Evolutionary conservation across 2,797 vertebrate species (phyloP).

Genomic region (Cirrhinus mrigala): DNA sequence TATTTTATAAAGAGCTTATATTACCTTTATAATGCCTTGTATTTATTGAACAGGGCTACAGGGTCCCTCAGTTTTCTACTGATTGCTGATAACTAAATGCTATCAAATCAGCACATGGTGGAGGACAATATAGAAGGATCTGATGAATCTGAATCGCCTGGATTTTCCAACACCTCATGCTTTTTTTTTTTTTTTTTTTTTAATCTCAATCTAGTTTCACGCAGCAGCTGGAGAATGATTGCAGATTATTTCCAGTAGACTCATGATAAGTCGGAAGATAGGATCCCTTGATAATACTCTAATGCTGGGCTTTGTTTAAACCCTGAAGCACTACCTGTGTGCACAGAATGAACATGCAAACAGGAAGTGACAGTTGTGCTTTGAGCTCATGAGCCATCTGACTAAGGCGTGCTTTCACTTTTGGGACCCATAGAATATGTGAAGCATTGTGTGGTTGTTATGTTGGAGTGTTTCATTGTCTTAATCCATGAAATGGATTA

Average conservation of each 20-base stretch:
- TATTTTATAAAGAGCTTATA: background rate
- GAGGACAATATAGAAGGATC: slow-evolving; percentile 62
- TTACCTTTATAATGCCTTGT: background rate
- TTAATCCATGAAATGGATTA: slow-evolving; percentile 1
- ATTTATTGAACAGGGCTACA: background rate
- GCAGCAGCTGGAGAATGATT: slow-evolving; percentile 1
- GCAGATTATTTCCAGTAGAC: slow-evolving; percentile 2
- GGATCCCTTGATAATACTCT: slow-evolving; percentile 1
- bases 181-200: background rate
- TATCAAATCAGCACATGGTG: slow-evolving; percentile 59
- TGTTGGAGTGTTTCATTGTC: background rate
- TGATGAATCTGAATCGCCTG: background rate
- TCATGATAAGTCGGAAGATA: slow-evolving; percentile 3
- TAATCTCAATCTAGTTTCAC: slow-evolving; percentile 20
- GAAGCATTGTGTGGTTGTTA: background rate
- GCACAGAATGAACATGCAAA: background rate
- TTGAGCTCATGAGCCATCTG: background rate
- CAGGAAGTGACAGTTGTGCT: background rate
- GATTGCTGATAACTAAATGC: slow-evolving; percentile 47
- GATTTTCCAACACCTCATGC: background rate
- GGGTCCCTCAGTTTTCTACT: slow-evolving; percentile 4
- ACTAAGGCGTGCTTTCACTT: slow-evolving; percentile 4
- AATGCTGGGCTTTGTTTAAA: slow-evolving; percentile 22
- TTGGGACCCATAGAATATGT: slow-evolving; percentile 2
- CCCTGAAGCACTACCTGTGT: slow-evolving; percentile 7